A percentile compares a stretch with the other conserved stretches of the same genome.
These are phyloP conservation scores for Hirundichthys speculiger DNA, from an alignment of 2,113 vertebrate genomes.

Conservation along the genomic window DNA sequence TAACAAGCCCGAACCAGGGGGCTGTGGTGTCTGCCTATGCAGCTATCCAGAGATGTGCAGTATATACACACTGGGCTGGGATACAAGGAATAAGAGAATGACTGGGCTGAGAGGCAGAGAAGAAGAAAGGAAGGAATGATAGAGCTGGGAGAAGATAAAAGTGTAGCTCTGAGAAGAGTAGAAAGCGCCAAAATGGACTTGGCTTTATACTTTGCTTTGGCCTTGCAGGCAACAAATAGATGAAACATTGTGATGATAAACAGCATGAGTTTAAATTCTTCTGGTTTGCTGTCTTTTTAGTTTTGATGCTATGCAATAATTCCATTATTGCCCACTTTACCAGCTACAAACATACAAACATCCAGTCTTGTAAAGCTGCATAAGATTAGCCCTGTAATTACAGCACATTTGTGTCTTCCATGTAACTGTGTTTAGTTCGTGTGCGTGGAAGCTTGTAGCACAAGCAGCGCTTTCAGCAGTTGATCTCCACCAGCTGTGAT, in stretches of 20 bases:
- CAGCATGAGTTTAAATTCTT: no score
- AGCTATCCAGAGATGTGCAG: constrained; percentile 52
- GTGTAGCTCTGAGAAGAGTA: not conserved
- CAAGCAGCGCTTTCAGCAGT: not conserved
- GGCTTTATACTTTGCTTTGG: not conserved
- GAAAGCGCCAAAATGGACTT: not conserved
- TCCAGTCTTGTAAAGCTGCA: no score
- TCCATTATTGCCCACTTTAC: no score
- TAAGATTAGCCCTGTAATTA: no score
- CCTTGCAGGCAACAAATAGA: constrained; percentile 11
- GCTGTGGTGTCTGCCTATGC: constrained; percentile 47
- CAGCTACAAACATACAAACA: no score
- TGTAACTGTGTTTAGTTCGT: not conserved
- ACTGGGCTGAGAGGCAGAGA: constrained; percentile 18
- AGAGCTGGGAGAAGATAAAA: no score
- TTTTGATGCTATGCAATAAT: no score
- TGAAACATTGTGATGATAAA: no score
- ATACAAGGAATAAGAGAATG: constrained; percentile 14
- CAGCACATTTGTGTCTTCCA: no score
- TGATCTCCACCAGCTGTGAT: constrained; percentile 26
- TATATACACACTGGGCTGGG: constrained; percentile 11
- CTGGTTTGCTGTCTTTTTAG: no score
- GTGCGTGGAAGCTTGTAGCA: not conserved
- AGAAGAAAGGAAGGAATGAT: not conserved
- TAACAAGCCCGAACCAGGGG: constrained; percentile 54